Evolutionary conservation across 2,888 invertebrate genomes (phyloP), one percentile per base, ranked within the genome.

Genomic region (Oligia latruncula): DNA sequence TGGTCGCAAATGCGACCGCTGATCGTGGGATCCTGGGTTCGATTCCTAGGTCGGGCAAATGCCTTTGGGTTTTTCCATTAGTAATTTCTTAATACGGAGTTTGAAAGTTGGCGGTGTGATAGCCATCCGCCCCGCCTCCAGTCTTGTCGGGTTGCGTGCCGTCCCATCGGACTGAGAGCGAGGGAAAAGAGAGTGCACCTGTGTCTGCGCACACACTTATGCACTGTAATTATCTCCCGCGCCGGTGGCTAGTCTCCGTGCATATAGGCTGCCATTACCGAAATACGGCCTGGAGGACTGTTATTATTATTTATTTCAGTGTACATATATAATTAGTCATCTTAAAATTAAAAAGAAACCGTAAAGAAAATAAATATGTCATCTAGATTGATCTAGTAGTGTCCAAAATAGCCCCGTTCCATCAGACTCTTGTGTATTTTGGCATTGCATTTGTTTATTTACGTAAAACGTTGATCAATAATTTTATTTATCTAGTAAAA

Each of bases 381-480:
- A 60, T 40, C 9, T 17, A 67, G 58, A 58, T 71, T 52, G 65
- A n/a, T 62, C 52, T 68, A 49, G 52, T 11, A 60, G 3, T 29
- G 71, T 58, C 71, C 23, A 65, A 35, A 83, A 66, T 65, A 65
- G 49, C 15, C 23, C 20, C 29, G 55, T 62, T 71, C 58, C 29
- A 66, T 49, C 46, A 65, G 29, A 71, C 15, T 81, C 29, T 35
- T 67, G 60, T 65, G 71, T 72, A 80, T 83, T 75, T 71, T 81
- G 65, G 75, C 72, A 65, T 23, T 20, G n/a, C 4, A n/a, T 73
- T 73, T 75, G 68, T 76, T 85, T 76, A 73, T 81, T 81, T 76
- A 76, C 43, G 72, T 75, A 49, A 76, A 83, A 76, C 35, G 49
- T 62, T 55, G 20, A 82, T n/a, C 78, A 76, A 76, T 70, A 60